phyloP scores from a whole-genome alignment of 2,888 invertebrate genomes.

The Callosobruchus maculatus region DNA sequence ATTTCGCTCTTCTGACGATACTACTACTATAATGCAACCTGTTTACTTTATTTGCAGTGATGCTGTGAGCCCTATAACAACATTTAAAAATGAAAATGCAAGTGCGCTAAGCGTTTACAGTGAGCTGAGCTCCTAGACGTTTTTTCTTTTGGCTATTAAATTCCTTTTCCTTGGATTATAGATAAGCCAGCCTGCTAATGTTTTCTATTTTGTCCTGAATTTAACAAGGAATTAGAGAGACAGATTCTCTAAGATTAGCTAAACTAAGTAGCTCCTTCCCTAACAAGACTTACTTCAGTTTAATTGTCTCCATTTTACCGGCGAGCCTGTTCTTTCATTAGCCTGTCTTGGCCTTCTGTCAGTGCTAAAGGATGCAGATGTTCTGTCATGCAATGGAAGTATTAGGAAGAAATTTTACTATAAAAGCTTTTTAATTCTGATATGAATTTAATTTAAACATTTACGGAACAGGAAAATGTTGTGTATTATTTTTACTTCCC shows the following conservation, averaged over 20 bases:
- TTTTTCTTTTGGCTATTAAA: background rate
- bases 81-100: too few relatives aligned
- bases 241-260: conserved; percentile 36
- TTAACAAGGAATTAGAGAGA: conserved; percentile 37
- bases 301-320: conserved; percentile 27
- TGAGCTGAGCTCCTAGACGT: background rate
- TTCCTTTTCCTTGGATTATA: conserved; percentile 22
- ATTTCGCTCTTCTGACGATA: too few relatives aligned
- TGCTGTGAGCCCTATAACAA: too few relatives aligned
- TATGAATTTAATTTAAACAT: too few relatives aligned
- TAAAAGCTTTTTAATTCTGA: too few relatives aligned
- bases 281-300: conserved; percentile 32
- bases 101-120: too few relatives aligned
- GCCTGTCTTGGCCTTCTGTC: background rate
- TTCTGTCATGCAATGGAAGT: too few relatives aligned
- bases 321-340: conserved; percentile 16
- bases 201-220: conserved; percentile 30
- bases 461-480: too few relatives aligned
- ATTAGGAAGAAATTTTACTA: too few relatives aligned
- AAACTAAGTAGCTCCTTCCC: conserved; percentile 30
- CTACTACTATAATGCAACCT: too few relatives aligned
- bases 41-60: too few relatives aligned
- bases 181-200: conserved; percentile 28
- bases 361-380: background rate
- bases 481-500: too few relatives aligned